These are phyloP conservation scores for Melanocharis versteri DNA, from an alignment of 2,113 vertebrate genomes.

Conservation along the genomic window DNA sequence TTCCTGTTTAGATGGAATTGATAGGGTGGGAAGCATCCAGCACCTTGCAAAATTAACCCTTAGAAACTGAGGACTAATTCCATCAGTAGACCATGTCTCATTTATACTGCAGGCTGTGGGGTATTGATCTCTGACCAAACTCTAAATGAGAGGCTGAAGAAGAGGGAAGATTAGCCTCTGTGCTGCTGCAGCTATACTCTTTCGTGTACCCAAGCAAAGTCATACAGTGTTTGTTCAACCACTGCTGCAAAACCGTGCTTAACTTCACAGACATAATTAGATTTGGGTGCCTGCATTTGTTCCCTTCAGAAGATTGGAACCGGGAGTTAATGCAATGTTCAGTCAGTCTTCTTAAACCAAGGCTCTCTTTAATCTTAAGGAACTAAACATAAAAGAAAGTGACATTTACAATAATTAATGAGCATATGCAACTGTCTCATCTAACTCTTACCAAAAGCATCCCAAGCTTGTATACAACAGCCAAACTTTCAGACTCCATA, in stretches of 20 bases:
- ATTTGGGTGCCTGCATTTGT: background rate
- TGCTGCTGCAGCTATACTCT: background rate
- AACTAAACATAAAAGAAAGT: slow-evolving; percentile 20
- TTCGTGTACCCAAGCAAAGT: background rate
- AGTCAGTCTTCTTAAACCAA: slow-evolving; percentile 17
- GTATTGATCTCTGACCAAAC: background rate
- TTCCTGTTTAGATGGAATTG: background rate
- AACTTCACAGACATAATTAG: slow-evolving; percentile 15
- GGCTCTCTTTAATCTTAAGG: background rate
- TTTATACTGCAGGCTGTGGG: background rate
- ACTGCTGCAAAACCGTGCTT: background rate
- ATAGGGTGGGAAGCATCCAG: background rate
- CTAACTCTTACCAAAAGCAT: background rate
- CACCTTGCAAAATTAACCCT: background rate
- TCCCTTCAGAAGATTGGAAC: background rate
- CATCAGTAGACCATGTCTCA: background rate
- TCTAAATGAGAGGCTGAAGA: background rate
- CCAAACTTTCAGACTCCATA: background rate
- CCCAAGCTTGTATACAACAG: background rate
- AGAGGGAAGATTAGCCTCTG: background rate
- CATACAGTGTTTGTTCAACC: background rate
- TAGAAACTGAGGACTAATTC: background rate
- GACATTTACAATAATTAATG: slow-evolving; percentile 29
- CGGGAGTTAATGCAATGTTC: background rate
- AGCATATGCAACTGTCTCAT: background rate